A percentile compares a stretch with the other conserved stretches of the same genome.
phyloP scores from a whole-genome alignment of 2,113 vertebrate species.

The Trematocara nigrifrons region DNA sequence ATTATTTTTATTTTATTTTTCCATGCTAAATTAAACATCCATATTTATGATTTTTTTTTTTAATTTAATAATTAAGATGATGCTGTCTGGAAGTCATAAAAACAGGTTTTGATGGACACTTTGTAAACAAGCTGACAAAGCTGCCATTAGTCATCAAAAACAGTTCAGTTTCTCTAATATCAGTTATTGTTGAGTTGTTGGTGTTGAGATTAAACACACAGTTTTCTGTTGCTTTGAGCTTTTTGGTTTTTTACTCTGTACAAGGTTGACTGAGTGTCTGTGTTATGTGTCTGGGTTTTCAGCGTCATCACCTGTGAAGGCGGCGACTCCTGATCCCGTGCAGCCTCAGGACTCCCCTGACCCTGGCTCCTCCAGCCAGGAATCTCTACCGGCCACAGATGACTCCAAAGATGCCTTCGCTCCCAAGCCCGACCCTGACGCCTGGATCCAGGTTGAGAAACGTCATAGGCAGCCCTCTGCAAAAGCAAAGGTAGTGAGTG shows the following conservation, averaged over 20 bases:
- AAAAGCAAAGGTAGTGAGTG: constrained; percentile 75
- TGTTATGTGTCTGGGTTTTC: not conserved
- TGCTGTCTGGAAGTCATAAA: not conserved
- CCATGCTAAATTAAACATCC: not conserved
- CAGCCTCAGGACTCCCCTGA: constrained; percentile 3
- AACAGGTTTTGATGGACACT: not conserved
- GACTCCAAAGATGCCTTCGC: not conserved
- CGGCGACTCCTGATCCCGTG: not conserved
- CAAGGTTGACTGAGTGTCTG: not conserved
- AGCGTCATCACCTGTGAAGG: constrained; percentile 49
- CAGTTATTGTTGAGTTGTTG: not conserved
- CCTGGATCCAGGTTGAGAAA: constrained; percentile 90
- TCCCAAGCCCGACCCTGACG: constrained; percentile 78
- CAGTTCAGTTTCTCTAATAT: not conserved
- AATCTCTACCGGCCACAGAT: not conserved
- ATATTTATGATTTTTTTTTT: not conserved
- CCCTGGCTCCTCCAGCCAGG: constrained; percentile 11
- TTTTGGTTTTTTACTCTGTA: not conserved
- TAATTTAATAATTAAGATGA: not conserved
- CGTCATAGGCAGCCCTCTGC: constrained; percentile 71
- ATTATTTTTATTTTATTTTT: not conserved
- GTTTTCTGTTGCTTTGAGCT: not conserved
- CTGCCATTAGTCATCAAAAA: not conserved
- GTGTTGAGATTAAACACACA: not conserved
- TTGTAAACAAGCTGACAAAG: not conserved